Evolutionary conservation across 2,797 vertebrate species (phyloP).

Genomic region (Notoglanidium macrostoma): DNA sequence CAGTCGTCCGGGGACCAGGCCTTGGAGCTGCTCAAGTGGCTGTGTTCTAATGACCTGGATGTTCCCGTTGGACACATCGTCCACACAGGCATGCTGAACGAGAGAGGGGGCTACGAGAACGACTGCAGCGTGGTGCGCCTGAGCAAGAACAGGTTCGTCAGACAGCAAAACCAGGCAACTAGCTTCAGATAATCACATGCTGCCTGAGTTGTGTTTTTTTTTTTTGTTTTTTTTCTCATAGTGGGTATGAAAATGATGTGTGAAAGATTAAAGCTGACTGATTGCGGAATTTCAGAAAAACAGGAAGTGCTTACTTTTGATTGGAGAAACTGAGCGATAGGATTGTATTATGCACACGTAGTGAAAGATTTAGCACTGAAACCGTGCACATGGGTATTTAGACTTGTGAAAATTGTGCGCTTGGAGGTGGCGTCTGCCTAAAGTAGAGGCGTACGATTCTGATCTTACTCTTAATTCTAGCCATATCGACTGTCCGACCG

Average conservation of each 20-base stretch:
- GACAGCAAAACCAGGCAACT: too few species aligned
- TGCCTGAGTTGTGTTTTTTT: neutral
- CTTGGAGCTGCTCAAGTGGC: slow-evolving; percentile 85
- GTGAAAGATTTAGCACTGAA: neutral
- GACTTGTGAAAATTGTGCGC: neutral
- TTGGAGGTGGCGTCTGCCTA: neutral
- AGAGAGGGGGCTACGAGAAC: slow-evolving; percentile 92
- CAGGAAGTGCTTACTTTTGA: neutral
- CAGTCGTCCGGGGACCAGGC: slow-evolving; percentile 91
- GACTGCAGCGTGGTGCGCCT: slow-evolving; percentile 96
- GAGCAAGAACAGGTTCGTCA: slow-evolving; percentile 88
- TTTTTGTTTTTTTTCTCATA: neutral
- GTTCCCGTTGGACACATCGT: slow-evolving; percentile 96
- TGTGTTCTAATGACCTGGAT: slow-evolving; percentile 94
- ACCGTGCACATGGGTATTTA: neutral
- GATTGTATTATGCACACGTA: neutral
- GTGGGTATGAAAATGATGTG: neutral
- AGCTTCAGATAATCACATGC: neutral
- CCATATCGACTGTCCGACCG: too few species aligned
- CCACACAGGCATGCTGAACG: slow-evolving; percentile 97
- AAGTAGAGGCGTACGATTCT: neutral
- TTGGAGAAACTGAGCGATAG: neutral
- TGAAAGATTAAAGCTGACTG: neutral
- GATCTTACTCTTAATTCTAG: too few species aligned
- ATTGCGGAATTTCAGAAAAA: neutral